phyloP scores from a whole-genome alignment of 2,113 vertebrate species.

The Leucopsar rothschildi region DNA sequence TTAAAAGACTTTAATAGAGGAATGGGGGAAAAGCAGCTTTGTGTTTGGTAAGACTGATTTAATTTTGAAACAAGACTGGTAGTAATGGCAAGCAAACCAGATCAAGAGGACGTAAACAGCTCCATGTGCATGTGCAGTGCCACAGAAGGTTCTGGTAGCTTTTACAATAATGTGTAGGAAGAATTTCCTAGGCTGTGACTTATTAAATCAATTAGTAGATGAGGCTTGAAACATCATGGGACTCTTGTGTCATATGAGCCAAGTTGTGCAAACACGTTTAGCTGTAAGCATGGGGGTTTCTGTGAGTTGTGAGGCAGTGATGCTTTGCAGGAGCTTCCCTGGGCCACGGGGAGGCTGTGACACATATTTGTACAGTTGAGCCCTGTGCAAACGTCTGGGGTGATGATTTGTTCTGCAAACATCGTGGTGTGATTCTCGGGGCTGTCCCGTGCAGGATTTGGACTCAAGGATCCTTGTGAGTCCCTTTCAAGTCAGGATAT shows the following conservation, averaged over 20 bases:
- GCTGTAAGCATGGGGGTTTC: not conserved
- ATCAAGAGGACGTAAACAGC: not conserved
- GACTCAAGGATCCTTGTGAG: not conserved
- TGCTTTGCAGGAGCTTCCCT: not conserved
- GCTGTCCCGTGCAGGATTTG: not conserved
- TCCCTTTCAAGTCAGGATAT: not conserved
- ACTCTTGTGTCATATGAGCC: not conserved
- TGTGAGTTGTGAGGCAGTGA: not conserved
- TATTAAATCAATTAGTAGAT: not conserved
- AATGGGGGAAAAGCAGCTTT: not conserved
- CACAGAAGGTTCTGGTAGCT: not conserved
- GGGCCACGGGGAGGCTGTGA: not conserved
- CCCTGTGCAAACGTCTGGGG: not conserved
- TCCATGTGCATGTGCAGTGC: not conserved
- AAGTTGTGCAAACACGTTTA: not conserved
- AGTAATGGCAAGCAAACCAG: not conserved
- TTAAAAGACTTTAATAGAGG: not conserved
- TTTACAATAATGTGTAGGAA: not conserved
- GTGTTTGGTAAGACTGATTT: slow-evolving; percentile 1
- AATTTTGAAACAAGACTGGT: slow-evolving; percentile 12
- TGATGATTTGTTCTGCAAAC: not conserved
- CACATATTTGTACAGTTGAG: not conserved
- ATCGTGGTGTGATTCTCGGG: not conserved
- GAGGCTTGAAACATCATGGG: not conserved
- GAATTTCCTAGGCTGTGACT: not conserved